phyloP scores from a whole-genome alignment of 2,888 invertebrate species.

The Lysandra coridon region DNA sequence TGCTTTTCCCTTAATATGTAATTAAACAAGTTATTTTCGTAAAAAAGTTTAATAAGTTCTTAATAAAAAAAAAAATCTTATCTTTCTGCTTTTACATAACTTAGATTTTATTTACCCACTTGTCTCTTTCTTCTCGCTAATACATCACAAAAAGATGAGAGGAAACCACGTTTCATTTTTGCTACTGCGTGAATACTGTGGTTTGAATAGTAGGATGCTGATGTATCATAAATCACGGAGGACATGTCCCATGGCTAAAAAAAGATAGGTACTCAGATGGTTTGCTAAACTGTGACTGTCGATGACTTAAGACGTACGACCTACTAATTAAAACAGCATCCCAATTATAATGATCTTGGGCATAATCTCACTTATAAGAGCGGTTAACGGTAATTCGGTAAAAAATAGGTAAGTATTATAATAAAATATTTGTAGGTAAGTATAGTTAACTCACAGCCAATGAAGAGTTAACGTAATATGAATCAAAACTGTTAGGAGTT shows the following conservation, averaged over 20 bases:
- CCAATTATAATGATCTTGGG: too few species aligned
- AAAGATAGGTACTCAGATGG: not conserved
- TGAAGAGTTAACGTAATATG: slow-evolving; percentile 65
- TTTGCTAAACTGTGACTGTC: too few species aligned
- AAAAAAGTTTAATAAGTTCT: not conserved
- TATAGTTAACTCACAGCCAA: slow-evolving; percentile 56
- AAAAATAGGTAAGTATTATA: not conserved
- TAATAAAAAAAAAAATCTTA: not conserved
- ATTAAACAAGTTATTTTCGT: not conserved
- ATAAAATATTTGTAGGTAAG: not conserved
- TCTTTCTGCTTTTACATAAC: not conserved
- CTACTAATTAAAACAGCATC: too few species aligned
- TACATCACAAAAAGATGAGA: slow-evolving; percentile 62
- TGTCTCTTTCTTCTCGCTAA: slow-evolving; percentile 54
- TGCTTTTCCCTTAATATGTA: not conserved
- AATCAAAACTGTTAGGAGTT: slow-evolving; percentile 54
- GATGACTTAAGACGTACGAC: too few species aligned
- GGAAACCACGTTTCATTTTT: slow-evolving; percentile 62
- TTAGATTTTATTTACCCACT: slow-evolving; percentile 15
- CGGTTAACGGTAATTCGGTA: not conserved
- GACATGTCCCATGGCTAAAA: slow-evolving; percentile 60
- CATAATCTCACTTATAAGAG: too few species aligned
- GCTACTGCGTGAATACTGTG: slow-evolving; percentile 57
- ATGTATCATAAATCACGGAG: slow-evolving; percentile 69
- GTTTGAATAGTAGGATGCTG: slow-evolving; percentile 66